Conservation (phyloP, 2,113 vertebrate genomes). For the Takifugu flavidus region DNA sequence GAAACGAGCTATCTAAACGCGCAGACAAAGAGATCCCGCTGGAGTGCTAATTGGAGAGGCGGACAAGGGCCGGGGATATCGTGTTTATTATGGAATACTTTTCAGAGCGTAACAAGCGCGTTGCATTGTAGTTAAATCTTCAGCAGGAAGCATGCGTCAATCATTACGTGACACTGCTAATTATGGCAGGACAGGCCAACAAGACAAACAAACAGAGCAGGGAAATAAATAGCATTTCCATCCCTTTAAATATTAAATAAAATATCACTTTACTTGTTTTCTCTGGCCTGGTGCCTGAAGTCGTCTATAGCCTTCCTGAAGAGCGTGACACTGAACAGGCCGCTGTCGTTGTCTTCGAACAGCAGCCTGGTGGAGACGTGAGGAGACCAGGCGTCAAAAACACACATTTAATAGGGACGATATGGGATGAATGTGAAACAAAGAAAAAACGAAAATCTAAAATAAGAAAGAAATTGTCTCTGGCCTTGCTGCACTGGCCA, state of each 20-base stretch:
- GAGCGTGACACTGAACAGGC: slow-evolving; percentile 93
- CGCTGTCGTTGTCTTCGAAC: slow-evolving; percentile 93
- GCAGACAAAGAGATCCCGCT: slow-evolving; percentile 3
- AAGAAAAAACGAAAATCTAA: background rate
- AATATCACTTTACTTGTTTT: slow-evolving; percentile 87
- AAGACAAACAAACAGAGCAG: slow-evolving; percentile 6
- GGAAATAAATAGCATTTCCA: background rate
- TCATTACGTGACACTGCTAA: background rate
- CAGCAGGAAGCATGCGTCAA: slow-evolving; percentile 2
- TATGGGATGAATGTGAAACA: background rate
- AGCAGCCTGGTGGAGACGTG: slow-evolving; percentile 76
- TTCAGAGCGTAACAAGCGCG: background rate
- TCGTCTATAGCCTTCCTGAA: slow-evolving; percentile 96
- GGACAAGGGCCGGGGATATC: slow-evolving; percentile 8
- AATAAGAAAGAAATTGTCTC: background rate
- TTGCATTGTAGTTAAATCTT: background rate
- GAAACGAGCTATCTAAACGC: slow-evolving; percentile 2
- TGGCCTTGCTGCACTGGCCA: background rate
- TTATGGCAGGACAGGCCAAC: background rate
- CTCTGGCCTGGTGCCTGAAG: slow-evolving; percentile 96
- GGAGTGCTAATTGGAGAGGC: slow-evolving; percentile 31
- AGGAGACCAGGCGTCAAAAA: background rate
- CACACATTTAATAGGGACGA: background rate
- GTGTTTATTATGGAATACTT: background rate
- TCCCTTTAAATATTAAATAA: background rate